These are phyloP conservation scores for Lasiurus cinereus DNA, from an alignment of 2,113 vertebrate species.

Conservation along the genomic window DNA sequence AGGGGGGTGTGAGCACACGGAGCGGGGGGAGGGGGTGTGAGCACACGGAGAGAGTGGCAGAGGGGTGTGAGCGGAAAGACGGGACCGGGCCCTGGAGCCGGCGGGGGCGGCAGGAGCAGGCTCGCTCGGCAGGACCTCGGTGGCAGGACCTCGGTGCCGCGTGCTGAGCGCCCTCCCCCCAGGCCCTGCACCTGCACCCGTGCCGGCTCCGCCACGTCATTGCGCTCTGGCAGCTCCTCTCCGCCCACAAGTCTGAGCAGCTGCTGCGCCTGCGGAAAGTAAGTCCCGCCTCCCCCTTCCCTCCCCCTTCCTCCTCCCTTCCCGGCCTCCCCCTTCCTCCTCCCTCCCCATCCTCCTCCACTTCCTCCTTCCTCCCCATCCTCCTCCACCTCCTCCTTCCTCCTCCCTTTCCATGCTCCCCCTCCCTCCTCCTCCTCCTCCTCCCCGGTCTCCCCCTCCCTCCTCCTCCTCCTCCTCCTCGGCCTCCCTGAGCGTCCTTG, in stretches of 20 bases:
- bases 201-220: constrained; percentile 92
- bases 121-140: background rate
- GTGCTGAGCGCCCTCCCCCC: background rate
- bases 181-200: constrained; percentile 90
- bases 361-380: too few species aligned
- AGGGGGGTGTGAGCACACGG: too few species aligned
- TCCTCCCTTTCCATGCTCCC: too few species aligned
- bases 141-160: background rate
- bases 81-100: too few species aligned
- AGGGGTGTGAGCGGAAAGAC: too few species aligned
- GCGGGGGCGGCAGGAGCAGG: too few species aligned
- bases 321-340: background rate
- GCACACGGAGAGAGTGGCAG: too few species aligned
- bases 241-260: constrained; percentile 93
- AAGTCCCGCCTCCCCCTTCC: background rate
- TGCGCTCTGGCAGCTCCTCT: constrained; percentile 95
- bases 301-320: background rate
- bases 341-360: background rate
- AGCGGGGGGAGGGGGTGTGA: too few species aligned
- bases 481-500: rapidly evolving
- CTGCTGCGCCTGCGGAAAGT: constrained; percentile 93
- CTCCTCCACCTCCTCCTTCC: too few species aligned
- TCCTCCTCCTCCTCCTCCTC: too few species aligned
- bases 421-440: too few species aligned
- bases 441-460: background rate